A percentile compares a stretch with the other conserved stretches of the same genome.
phyloP scores from a whole-genome alignment of 2,888 invertebrate genomes.

The Argyra leucocephala region DNA sequence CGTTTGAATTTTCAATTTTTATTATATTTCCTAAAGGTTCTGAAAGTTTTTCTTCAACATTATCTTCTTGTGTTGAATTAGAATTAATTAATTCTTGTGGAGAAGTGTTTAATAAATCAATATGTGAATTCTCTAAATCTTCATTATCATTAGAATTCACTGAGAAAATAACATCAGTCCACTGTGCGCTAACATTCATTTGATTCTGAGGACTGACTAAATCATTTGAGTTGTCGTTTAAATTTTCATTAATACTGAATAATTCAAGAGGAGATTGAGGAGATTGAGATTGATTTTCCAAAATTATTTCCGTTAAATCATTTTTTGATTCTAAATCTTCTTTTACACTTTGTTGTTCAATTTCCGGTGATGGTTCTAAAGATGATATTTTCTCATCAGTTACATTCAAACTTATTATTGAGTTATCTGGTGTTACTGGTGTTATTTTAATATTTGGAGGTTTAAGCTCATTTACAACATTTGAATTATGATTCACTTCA shows the following conservation, averaged over 20 bases:
- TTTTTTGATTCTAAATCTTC: neutral
- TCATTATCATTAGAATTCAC: constrained; percentile 16
- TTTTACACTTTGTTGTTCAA: neutral
- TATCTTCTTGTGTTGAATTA: neutral
- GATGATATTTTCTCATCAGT: too few species aligned
- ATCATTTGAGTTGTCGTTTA: neutral
- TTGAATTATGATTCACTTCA: too few species aligned
- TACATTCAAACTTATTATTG: too few species aligned
- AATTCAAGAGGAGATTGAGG: too few species aligned
- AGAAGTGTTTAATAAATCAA: constrained; percentile 2
- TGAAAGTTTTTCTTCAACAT: neutral
- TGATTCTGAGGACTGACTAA: neutral
- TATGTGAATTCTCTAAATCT: constrained; percentile 17
- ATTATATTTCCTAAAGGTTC: too few species aligned
- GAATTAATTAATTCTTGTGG: neutral
- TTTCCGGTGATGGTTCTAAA: too few species aligned
- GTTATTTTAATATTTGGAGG: too few species aligned
- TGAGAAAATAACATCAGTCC: constrained; percentile 17
- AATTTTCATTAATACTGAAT: neutral
- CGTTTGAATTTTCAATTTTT: too few species aligned
- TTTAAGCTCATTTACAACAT: too few species aligned
- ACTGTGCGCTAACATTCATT: constrained; percentile 11
- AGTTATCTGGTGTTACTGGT: too few species aligned
- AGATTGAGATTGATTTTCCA: too few species aligned
- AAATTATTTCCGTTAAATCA: too few species aligned